phyloP scores from a whole-genome alignment of 2,797 vertebrate genomes.

The Melanogrammus aeglefinus region DNA sequence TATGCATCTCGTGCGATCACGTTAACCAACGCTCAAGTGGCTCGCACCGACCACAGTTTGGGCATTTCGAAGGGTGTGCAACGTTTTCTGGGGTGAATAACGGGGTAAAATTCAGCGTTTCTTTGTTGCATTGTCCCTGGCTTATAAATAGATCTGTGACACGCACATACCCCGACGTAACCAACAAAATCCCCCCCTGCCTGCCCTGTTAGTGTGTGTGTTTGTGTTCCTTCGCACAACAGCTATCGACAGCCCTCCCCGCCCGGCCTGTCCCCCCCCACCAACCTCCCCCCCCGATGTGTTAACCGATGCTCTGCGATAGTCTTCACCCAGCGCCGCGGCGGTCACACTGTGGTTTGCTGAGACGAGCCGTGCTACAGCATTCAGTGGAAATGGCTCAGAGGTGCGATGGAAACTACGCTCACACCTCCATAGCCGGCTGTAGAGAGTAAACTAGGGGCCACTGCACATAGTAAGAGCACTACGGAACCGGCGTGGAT shows the following conservation, averaged over 20 bases:
- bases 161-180: too few relatives aligned
- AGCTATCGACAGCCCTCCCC: background rate
- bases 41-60: background rate
- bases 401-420: slow-evolving; percentile 65
- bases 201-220: background rate
- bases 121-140: background rate
- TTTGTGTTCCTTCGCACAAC: background rate
- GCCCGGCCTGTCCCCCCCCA: too few relatives aligned
- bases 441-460: slow-evolving; percentile 31
- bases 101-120: background rate
- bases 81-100: too few relatives aligned
- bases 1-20: slow-evolving; percentile 38
- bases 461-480: slow-evolving; percentile 53
- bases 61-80: background rate
- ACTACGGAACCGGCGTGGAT: slow-evolving; percentile 40
- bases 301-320: background rate
- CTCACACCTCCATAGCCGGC: slow-evolving; percentile 19
- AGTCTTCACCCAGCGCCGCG: slow-evolving; percentile 53
- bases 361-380: slow-evolving; percentile 17
- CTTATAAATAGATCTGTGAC: background rate
- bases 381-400: background rate
- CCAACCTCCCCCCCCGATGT: slow-evolving; percentile 10
- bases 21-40: background rate
- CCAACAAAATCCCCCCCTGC: too few relatives aligned
- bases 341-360: slow-evolving; percentile 69